Base-by-base conservation (phyloP, 2,888 invertebrate species). In the Drosophila mimica region DNA sequence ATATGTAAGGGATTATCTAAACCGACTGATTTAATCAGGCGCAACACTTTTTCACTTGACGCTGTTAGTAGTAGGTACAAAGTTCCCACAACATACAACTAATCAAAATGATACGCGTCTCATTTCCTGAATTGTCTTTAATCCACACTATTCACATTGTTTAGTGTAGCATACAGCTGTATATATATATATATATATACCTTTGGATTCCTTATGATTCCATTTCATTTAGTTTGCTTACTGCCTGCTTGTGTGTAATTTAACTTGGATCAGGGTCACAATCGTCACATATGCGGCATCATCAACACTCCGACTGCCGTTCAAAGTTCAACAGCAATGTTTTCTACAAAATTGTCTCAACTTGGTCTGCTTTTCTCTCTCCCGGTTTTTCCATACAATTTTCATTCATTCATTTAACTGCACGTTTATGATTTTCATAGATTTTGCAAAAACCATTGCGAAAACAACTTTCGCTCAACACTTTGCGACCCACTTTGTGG, bases 101-200 rank as follows among this genome's bases (percentile, higher is more conserved):
- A 79, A 88, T 82, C 82, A 74, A 76, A 65, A 62, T 62, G 61
- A 61, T 61, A 79, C 38, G 66, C 43, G 63, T 31, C 76, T 65
- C 73, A 74, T 83, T 88, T 80, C 81, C 81, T 82, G 70, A 85
- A 88, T 84, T 83, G 83, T 83, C 85, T 83, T 83, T 80, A 72
- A 77, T 73, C 69, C 82, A 64, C 43, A 74, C 51, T 38, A 4
- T 34, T 5, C 54, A 30, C 38, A 56, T n/a, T 30, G 4, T 40
- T 17, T 20, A 11, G 15, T 25, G 4, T 46, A 25, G 46, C 46
- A 15, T 25, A 46, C 36, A 36, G 36, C 36, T 9, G 9, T 49
- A 4, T 51, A 31, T 33, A 15, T 30, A n/a, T 53, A 34, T 34
- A 15, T 28, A 7, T 56, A 4, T 17, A 36, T 61, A 72, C 64